Evolutionary conservation across 2,888 invertebrate genomes (phyloP).

Genomic region (Slavum lentiscoides): DNA sequence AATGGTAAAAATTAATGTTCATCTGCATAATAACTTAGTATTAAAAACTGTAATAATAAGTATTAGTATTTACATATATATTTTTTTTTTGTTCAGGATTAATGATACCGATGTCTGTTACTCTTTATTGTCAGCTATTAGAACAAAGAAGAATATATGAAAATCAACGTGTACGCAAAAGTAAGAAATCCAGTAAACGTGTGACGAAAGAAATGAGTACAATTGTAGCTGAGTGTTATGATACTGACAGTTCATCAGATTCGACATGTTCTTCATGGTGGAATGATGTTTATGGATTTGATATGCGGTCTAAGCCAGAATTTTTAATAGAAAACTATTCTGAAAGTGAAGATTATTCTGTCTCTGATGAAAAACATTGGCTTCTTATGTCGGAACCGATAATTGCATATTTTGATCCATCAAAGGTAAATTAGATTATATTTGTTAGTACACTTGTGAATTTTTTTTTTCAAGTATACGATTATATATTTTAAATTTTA

Average conservation of each 20-base stretch:
- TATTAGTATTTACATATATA: too few relatives aligned
- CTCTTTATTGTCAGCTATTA: conserved; percentile 18
- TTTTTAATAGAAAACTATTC: not conserved
- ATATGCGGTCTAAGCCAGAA: conserved; percentile 6
- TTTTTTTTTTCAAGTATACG: too few relatives aligned
- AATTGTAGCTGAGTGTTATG: not conserved
- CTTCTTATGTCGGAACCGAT: conserved; percentile 30
- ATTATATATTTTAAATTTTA: too few relatives aligned
- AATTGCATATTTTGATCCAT: conserved; percentile 21
- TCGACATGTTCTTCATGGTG: conserved; percentile 3
- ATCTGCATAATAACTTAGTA: too few relatives aligned
- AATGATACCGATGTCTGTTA: conserved; percentile 23
- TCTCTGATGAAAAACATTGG: not conserved
- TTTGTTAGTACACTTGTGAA: not conserved
- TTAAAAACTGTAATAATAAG: too few relatives aligned
- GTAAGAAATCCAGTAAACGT: too few relatives aligned
- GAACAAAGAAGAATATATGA: conserved; percentile 28
- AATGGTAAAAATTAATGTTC: not conserved
- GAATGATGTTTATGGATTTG: conserved; percentile 44
- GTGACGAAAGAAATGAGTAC: not conserved
- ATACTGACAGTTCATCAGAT: conserved; percentile 1
- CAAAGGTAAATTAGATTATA: conserved; percentile 15
- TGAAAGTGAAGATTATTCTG: not conserved
- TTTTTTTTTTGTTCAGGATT: not conserved
- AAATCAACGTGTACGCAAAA: conserved; percentile 6